Base-by-base conservation (phyloP, 2,888 invertebrate species). In the Flabesymbios commensalis region DNA sequence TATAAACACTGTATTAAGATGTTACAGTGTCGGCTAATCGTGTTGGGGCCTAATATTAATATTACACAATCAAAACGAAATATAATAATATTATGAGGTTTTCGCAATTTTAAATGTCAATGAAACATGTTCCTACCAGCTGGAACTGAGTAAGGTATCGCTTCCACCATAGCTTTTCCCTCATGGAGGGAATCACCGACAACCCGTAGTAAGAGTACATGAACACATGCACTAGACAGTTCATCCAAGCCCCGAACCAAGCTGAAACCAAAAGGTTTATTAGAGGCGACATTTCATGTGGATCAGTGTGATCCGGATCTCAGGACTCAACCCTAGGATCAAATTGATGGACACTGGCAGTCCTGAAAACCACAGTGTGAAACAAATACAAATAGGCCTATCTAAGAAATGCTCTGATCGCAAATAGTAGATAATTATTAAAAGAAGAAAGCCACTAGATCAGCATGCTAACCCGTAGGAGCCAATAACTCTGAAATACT, bases 181-280 rank as follows among this genome's bases (percentile, higher is more conserved):
- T 86, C 49, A 94, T 86, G 0, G 85, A 75, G 0, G 94, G 93
- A 68, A 94, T 86, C 0, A 92, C 92, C 1, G 94, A 89, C 10
- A 95, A 85, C 0, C 91, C 93, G 78, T 96, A 96, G 84, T 96
- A 96, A 0, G 89, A 88, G 81, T 96, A 96, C 94, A 96, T 95
- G 22, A 94, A 85, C 0, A 95, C 91, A 80, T 96, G 96, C 53
- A 96, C 92, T 31, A 88, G 32, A 39, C 65, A 63, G 53, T 70
- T 70, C 39, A 70, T 47, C 4, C 49, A 29, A 29, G 63, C 63
- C 36, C 68, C 65, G 45, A 68, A 68, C 43, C 52, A 66, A 2
- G 68, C 68, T 66, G 53, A 32, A 52, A 52, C 10, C 32, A 7
- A 10, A 45, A n/a, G n/a, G n/a, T n/a, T n/a, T n/a, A n/a, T n/a